Conservation (phyloP, 2,888 invertebrate genomes). For the Polietes domitor region DNA sequence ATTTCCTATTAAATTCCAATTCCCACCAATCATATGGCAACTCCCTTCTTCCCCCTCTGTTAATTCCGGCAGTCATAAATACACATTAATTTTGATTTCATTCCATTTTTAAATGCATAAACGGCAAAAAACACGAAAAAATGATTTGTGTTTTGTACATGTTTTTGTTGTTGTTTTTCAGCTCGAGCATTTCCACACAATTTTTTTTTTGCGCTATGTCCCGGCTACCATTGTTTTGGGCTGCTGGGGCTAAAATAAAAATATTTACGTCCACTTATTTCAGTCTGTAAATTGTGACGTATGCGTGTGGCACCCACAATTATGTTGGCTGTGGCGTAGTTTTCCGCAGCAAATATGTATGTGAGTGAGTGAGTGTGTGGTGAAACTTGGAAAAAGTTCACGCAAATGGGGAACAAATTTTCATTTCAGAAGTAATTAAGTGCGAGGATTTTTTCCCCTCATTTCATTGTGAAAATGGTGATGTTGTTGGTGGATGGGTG, state of each 20-base stretch:
- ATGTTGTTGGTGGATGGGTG: background rate
- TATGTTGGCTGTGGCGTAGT: background rate
- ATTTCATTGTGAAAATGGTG: background rate
- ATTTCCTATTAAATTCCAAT: too few relatives aligned
- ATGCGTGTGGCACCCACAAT: slow-evolving; percentile 49
- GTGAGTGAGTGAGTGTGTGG: too few relatives aligned
- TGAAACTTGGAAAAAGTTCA: slow-evolving; percentile 17
- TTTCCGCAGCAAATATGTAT: too few relatives aligned
- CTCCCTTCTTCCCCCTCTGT: slow-evolving; percentile 13
- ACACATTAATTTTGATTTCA: slow-evolving; percentile 57
- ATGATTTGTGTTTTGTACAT: slow-evolving; percentile 52
- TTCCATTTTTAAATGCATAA: slow-evolving; percentile 54
- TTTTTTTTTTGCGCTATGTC: slow-evolving; percentile 18
- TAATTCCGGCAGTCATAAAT: slow-evolving; percentile 24
- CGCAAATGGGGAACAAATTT: slow-evolving; percentile 44
- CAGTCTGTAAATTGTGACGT: slow-evolving; percentile 35
- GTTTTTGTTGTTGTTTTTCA: background rate
- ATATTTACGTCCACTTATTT: background rate
- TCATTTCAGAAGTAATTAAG: slow-evolving; percentile 58
- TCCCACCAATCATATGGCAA: slow-evolving; percentile 25
- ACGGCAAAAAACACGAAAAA: slow-evolving; percentile 58
- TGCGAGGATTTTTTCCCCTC: slow-evolving; percentile 24
- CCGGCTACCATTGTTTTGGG: background rate
- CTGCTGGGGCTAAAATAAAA: background rate
- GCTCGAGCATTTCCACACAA: slow-evolving; percentile 1